Percentiles rank a stretch among this genome's conserved stretches.
Evolutionary conservation across 2,113 vertebrate genomes (phyloP).

Genomic region (Zosterops lateralis): DNA sequence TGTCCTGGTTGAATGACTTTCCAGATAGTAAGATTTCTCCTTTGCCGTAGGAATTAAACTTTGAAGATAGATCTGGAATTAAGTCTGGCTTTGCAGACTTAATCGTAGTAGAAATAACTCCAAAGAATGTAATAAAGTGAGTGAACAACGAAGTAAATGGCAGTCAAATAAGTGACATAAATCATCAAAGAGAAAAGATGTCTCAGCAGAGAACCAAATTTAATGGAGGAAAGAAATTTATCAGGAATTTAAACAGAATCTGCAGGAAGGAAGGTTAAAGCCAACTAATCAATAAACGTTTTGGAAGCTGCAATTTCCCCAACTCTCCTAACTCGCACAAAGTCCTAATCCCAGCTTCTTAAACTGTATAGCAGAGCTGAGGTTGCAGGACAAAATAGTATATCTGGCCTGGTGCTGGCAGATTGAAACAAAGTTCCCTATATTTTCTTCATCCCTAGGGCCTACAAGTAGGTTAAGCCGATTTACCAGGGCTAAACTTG

Average conservation of each 20-base stretch:
- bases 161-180: conserved; percentile 31
- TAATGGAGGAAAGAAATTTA: conserved; percentile 27
- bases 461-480: not conserved
- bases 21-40: not conserved
- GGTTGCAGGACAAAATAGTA: conserved; percentile 29
- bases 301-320: conserved; percentile 43
- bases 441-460: conserved; percentile 28
- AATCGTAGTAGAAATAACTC: not conserved
- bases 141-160: conserved; percentile 3
- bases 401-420: conserved; percentile 21
- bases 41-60: not conserved
- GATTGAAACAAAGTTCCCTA: not conserved
- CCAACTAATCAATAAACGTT: conserved; percentile 46
- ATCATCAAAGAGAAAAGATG: not conserved
- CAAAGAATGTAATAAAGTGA: conserved; percentile 1
- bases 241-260: conserved; percentile 11
- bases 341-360: conserved; percentile 37
- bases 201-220: conserved; percentile 9
- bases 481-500: conserved; percentile 1
- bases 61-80: not conserved
- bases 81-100: not conserved
- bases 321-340: conserved; percentile 42
- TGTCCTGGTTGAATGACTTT: not conserved
- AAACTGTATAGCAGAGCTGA: not conserved
- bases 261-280: conserved; percentile 29